Base-by-base conservation (phyloP, 1,140 invertebrate species). In the Lineus longissimus region DNA sequence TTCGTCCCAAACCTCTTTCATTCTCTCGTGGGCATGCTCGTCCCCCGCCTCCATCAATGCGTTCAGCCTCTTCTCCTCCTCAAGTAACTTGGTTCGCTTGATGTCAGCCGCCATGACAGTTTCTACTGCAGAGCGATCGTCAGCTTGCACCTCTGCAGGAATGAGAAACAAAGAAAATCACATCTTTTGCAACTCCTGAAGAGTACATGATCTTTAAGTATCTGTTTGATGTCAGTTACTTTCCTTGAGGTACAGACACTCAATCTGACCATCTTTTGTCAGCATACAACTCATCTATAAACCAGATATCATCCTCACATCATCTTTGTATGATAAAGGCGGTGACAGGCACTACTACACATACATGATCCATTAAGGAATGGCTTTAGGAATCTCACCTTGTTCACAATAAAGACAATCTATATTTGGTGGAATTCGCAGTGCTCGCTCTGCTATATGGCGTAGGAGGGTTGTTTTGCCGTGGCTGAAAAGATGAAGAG, bases 351-450 rank as follows among this genome's bases (percentile, higher is more conserved):
- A n/a, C n/a, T n/a, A n/a, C n/a, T n/a, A n/a, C n/a, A n/a, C n/a
- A n/a, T n/a, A n/a, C n/a, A n/a, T n/a, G n/a, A n/a, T n/a, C n/a
- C n/a, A n/a, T n/a, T n/a, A n/a, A n/a, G n/a, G n/a, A n/a, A n/a
- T n/a, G n/a, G n/a, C n/a, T 11, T 51, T n/a, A 19, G n/a, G 25
- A 23, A 23, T 51, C 60, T 66, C 67, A 84, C 82, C 83, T 86
- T 99, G 97, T 84, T 99, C 97, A 81, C 97, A 99, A 69, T 97
- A 90, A 55, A 99, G 83, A 64, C 99, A 92, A 84, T 99, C 97
- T 69, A 99, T 99, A 70, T 91, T 93, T 0, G 93, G 90, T 1
- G 97, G 97, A 75, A 99, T 95, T 59, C 89, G 88, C 69, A 99
- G 91, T 4, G 89, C 89, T 74, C 93, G 84, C 59, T 89, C 89